phyloP scores from a whole-genome alignment of 2,113 vertebrate genomes.

The Ceyx cyanopectus region DNA sequence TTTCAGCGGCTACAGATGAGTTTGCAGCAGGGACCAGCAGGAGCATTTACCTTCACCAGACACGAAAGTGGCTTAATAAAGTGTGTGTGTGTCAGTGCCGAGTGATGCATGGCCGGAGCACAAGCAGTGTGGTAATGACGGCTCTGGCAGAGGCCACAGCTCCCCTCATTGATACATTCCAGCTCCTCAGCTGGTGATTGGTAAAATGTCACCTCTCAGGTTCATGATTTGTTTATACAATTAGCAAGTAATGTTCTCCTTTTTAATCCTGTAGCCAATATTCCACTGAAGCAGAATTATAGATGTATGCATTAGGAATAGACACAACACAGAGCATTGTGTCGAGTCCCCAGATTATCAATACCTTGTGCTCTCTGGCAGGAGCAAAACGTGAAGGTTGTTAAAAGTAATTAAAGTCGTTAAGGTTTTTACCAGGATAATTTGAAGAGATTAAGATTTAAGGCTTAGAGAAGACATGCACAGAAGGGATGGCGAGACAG shows the following conservation, averaged over 20 bases:
- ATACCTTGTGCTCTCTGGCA: not conserved
- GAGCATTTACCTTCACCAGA: conserved; percentile 15
- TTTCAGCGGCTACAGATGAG: conserved; percentile 15
- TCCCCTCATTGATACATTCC: not conserved
- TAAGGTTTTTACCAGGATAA: not conserved
- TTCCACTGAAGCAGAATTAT: not conserved
- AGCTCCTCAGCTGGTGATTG: not conserved
- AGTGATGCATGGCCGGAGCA: not conserved
- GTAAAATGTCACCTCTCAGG: not conserved
- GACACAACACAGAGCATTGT: not conserved
- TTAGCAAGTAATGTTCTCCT: not conserved
- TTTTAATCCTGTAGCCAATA: not conserved
- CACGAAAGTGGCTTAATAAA: conserved; percentile 43
- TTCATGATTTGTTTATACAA: not conserved
- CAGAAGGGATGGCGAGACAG: not conserved
- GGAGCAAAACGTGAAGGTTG: not conserved
- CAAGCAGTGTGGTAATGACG: not conserved
- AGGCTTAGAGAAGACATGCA: not conserved
- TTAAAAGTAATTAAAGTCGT: not conserved
- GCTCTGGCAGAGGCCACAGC: not conserved
- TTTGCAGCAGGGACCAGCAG: conserved; percentile 34
- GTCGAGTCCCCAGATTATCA: not conserved
- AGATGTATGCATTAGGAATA: accelerated
- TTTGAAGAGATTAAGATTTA: not conserved
- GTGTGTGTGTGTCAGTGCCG: not conserved